Conservation (phyloP, 2,797 vertebrate species). For the Chaetophractus vellerosus region DNA sequence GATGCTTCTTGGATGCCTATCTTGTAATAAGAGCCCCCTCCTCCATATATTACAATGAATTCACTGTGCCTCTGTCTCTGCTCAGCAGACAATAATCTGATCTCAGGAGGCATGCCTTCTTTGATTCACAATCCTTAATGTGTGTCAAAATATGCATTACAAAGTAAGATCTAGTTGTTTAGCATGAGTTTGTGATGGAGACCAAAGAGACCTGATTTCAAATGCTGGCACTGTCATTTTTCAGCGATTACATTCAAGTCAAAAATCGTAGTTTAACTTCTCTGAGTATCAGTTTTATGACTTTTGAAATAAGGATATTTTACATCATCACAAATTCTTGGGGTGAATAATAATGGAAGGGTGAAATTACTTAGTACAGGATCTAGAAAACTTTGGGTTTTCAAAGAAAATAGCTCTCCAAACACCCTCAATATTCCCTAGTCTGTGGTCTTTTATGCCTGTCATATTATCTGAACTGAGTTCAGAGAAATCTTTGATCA, state of each 20-base stretch:
- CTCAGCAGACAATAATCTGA: not conserved
- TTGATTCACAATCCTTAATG: not conserved
- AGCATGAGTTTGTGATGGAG: not conserved
- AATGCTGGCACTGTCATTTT: not conserved
- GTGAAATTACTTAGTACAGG: not conserved
- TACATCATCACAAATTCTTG: not conserved
- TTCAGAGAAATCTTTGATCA: not conserved
- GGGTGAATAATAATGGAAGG: not conserved
- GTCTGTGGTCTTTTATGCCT: no score
- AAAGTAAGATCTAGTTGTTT: not conserved
- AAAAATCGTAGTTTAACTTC: not conserved
- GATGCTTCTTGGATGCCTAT: not conserved
- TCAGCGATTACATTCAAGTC: not conserved
- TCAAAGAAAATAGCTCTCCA: not conserved
- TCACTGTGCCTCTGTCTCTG: not conserved
- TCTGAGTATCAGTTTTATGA: not conserved
- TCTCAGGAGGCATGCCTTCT: not conserved
- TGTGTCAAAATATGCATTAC: not conserved
- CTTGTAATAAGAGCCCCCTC: not conserved
- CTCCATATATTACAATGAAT: not conserved
- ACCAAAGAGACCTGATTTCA: not conserved
- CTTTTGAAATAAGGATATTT: not conserved
- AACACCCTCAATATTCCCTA: not conserved
- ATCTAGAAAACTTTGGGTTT: not conserved
- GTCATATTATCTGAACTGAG: not conserved